A percentile compares a stretch with the other conserved stretches of the same genome.
These are phyloP conservation scores for Hippocampus zosterae DNA, from an alignment of 2,113 vertebrate species.

Conservation along the genomic window DNA sequence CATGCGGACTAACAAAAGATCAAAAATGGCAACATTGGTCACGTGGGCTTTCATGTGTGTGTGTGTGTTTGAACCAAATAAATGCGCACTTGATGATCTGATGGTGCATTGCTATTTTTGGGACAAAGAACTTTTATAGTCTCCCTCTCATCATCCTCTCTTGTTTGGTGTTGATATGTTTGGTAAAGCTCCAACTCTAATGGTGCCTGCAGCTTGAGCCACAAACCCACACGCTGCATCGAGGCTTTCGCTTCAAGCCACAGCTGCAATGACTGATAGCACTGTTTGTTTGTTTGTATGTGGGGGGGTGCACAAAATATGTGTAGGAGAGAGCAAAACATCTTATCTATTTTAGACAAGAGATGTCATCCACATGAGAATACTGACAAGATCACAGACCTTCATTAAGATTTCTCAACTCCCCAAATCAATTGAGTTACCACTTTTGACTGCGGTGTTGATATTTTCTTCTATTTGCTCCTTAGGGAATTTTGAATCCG, in stretches of 20 bases:
- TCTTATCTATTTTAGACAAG: background rate
- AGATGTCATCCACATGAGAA: background rate
- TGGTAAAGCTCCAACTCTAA: constrained; percentile 40
- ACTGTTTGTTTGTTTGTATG: background rate
- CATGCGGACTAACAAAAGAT: background rate
- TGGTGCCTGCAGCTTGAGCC: constrained; percentile 40
- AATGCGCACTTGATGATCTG: constrained; percentile 45
- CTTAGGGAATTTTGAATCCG: background rate
- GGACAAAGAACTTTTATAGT: constrained; percentile 49
- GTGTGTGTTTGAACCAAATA: constrained; percentile 20
- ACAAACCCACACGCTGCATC: constrained; percentile 23
- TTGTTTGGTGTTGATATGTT: constrained; percentile 23
- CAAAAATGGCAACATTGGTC: background rate
- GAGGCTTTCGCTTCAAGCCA: constrained; percentile 23
- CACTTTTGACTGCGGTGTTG: background rate
- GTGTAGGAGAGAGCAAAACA: background rate
- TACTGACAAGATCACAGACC: background rate
- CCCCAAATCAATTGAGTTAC: background rate
- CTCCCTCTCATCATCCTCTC: constrained; percentile 9
- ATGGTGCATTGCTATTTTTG: constrained; percentile 25
- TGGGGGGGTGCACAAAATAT: background rate
- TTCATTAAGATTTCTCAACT: background rate
- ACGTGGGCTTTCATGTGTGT: background rate
- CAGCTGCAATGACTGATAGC: constrained; percentile 50
- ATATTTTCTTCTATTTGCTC: background rate